Evolutionary conservation across 2,113 vertebrate genomes (phyloP).

Genomic region (Calidris pugnax): DNA sequence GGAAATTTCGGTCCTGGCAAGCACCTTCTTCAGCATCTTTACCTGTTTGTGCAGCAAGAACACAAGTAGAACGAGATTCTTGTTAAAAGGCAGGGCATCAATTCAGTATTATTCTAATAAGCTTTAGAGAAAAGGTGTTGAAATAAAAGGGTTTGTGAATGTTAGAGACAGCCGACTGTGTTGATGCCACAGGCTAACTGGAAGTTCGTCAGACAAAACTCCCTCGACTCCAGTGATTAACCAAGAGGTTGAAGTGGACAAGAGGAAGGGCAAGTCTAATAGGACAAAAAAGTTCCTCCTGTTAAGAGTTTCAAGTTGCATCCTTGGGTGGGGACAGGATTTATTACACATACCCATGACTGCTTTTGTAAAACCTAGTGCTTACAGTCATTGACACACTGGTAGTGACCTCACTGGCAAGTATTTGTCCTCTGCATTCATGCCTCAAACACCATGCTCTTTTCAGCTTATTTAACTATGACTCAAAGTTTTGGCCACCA

Average conservation of each 20-base stretch:
- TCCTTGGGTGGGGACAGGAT: neutral
- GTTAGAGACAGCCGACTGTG: neutral
- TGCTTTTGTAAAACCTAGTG: neutral
- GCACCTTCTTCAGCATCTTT: neutral
- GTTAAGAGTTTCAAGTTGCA: constrained; percentile 5
- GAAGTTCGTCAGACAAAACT: neutral
- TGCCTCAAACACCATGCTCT: neutral
- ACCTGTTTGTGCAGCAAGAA: neutral
- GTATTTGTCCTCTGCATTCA: neutral
- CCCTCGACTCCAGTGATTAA: neutral
- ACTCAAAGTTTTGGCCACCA: neutral
- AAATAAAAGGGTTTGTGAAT: neutral
- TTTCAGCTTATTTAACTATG: neutral
- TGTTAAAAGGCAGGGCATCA: neutral
- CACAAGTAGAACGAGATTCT: neutral
- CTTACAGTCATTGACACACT: neutral
- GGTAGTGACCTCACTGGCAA: neutral
- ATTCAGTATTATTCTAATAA: neutral
- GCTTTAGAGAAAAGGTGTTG: neutral
- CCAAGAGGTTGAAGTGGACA: neutral
- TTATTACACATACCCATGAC: neutral
- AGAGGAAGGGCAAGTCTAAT: neutral
- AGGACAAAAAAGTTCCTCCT: neutral
- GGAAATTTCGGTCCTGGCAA: neutral
- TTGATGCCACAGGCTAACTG: neutral